Conservation (phyloP, 2,797 vertebrate genomes). For the Enteromius mattozi region DNA sequence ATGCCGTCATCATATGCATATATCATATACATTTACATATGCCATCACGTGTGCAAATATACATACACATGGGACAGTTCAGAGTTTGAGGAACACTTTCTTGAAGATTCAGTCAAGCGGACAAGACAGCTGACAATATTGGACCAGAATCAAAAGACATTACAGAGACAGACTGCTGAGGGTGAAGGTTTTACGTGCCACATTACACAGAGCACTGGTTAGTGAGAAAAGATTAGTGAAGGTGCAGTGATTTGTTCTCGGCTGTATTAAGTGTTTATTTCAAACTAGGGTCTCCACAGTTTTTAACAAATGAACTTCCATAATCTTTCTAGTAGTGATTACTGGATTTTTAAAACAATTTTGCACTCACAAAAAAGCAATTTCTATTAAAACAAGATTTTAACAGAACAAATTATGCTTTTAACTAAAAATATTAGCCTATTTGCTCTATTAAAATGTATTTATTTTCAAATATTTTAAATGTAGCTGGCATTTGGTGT, state of each 20-base stretch:
- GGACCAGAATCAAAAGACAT: not conserved
- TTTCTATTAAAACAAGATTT: not conserved
- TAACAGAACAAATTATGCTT: not conserved
- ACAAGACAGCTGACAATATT: slow-evolving; percentile 15
- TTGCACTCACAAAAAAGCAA: not conserved
- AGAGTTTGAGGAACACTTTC: not conserved
- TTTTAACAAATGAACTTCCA: not conserved
- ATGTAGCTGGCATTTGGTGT: not conserved
- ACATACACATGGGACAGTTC: not conserved
- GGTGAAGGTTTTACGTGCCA: not conserved
- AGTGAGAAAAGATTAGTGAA: slow-evolving; percentile 5
- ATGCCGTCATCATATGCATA: not conserved
- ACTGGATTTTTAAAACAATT: not conserved
- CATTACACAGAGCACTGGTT: not conserved
- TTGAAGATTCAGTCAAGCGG: not conserved
- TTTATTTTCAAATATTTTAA: not conserved
- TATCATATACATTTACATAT: not conserved
- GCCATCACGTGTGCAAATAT: not conserved
- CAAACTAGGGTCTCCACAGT: not conserved
- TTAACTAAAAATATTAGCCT: not conserved
- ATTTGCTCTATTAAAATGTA: not conserved
- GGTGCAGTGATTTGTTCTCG: not conserved
- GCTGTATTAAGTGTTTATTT: not conserved
- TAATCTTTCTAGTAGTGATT: not conserved
- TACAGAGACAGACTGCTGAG: not conserved